phyloP scores from a whole-genome alignment of 2,113 vertebrate species.

The Rhinogobius similis region DNA sequence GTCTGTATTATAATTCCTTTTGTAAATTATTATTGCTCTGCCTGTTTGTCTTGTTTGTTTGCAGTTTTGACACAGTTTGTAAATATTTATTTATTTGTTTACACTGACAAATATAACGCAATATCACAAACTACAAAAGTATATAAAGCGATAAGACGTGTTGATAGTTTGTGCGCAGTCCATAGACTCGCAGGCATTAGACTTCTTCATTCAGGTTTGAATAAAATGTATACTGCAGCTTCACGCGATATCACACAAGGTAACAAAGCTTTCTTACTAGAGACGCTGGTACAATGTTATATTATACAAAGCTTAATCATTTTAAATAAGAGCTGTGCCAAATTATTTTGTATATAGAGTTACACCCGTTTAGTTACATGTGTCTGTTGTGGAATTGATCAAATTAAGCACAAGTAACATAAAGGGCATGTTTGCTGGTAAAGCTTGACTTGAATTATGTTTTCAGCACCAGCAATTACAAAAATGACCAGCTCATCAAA shows the following conservation, averaged over 20 bases:
- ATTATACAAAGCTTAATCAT: neutral
- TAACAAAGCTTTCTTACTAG: constrained; percentile 27
- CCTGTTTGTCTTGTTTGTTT: constrained; percentile 65
- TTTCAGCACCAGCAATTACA: neutral
- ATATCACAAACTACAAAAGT: constrained; percentile 78
- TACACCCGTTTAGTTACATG: neutral
- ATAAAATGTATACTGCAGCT: constrained; percentile 29
- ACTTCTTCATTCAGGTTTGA: constrained; percentile 9
- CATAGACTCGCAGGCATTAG: neutral
- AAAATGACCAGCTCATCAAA: neutral
- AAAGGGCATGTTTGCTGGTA: neutral
- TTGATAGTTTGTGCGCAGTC: constrained; percentile 43
- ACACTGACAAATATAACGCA: constrained; percentile 81
- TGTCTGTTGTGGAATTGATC: neutral
- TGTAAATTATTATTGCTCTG: constrained; percentile 96
- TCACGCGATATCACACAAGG: constrained; percentile 20
- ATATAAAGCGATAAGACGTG: constrained; percentile 75
- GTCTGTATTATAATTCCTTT: constrained; percentile 90
- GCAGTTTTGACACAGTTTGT: constrained; percentile 86
- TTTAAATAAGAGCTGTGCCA: neutral
- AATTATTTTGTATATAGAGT: neutral
- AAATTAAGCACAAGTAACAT: neutral
- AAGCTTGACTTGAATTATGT: neutral
- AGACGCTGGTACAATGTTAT: neutral
- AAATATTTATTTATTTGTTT: constrained; percentile 99